Base-by-base conservation (phyloP, 2,888 invertebrate species). In the Ectemnius lituratus region DNA sequence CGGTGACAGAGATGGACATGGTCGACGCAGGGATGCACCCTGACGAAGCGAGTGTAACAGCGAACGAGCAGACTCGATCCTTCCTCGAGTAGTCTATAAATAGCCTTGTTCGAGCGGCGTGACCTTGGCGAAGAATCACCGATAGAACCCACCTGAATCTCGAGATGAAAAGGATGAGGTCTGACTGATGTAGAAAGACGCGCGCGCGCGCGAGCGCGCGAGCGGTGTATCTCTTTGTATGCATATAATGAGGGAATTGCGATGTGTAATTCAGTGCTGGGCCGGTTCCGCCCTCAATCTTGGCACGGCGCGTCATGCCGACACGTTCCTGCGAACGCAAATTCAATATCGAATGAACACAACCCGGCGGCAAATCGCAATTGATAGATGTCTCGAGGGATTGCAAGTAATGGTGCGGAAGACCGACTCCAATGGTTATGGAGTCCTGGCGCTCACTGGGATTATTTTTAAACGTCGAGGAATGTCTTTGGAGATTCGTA, bases 111-210 rank as follows among this genome's bases (percentile, higher is more conserved):
- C 75, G n/a, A 73, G 67, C 68, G 62, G 74, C 69, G 64, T 68
- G 75, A 74, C 81, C 83, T 83, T 81, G 82, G 46, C 47, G 69
- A 75, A 79, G 71, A 76, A 82, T 83, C 75, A 77, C 68, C 68
- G 56, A 73, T 79, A 75, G 75, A 71, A 70, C 66, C 37, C 68
- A 64, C 46, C 73, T 61, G 52, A 69, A 77, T 68, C 52, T 49
- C 52, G 67, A 65, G 58, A 11, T n/a, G 45, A 47, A 45, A n/a
- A 14, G n/a, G 14, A 62, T 60, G 59, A 58, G 16, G n/a, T 52
- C 16, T 16, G 61, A 46, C 6, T n/a, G 62, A 68, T 37, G 37
- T 37, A 6, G 58, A 62, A 45, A 18, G 16, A 13, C 8, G 47
- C 5, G 13, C 23, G 28, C 37, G 37, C 6, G n/a, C 5, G 14